Evolutionary conservation across 2,797 vertebrate species (phyloP), one percentile per base, ranked within the genome.

Genomic region (Hippopotamyrus pictus): DNA sequence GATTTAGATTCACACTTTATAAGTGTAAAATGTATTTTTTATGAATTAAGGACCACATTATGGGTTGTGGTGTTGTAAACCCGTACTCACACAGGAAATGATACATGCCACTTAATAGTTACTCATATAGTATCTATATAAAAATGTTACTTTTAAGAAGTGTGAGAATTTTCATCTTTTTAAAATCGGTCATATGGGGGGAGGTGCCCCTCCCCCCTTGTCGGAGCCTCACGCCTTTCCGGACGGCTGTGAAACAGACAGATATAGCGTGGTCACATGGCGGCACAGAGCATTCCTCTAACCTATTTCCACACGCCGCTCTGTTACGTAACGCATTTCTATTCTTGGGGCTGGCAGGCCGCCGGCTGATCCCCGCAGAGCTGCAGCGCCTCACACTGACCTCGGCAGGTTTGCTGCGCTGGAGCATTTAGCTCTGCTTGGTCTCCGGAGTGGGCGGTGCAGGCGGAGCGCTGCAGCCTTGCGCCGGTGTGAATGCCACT

Each of bases 251-350:
- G 50, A 51, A 86, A n/a, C 50, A 54, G 12, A 29, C 83, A 88
- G 53, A 91, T 90, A 90, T 88, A 91, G 84, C 1, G 17, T 87
- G 19, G 91, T 94, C 94, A 95, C 92, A 90, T 94, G 92, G 82
- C 90, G 91, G 76, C 89, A 88, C 89, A 92, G 90, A 93, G 89
- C 87, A 91, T 87, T 65, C 86, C 88, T 93, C 91, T 92, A 95
- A 92, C 91, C 93, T 92, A 93, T 89, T 93, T 93, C 91, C 84
- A 65, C 82, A 88, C 69, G 90, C 92, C 57, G 48, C 62, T 62
- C 87, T 73, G 69, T 93, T 95, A 93, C 88, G 92, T 94, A 94
- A 95, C 86, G 37, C 65, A 82, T 92, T 90, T 92, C 90, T 91
- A 91, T 91, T 94, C 93, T 90, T 87, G 90, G 88, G 50, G 9